Base-by-base conservation (phyloP, 2,888 invertebrate genomes). In the Hecatera dysodea region DNA sequence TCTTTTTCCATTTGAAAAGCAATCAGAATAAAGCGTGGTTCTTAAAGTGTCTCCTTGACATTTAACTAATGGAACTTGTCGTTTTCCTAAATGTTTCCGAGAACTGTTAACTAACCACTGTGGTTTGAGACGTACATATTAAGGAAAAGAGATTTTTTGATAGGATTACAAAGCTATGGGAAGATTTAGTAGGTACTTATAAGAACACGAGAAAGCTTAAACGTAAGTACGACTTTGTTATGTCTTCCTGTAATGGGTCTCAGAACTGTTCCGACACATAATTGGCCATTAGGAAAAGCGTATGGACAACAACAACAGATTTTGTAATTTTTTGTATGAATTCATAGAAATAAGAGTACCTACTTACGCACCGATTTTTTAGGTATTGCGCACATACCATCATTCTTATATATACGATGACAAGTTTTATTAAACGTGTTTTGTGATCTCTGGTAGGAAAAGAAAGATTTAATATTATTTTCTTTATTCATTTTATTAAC, bases 21-120 rank as follows among this genome's bases (percentile, higher is more conserved):
- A 42, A 70, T 56, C 12, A 33, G 42, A 71, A 56, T 56, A 46
- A 27, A 56, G 6, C n/a, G 24, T 48, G 22, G 19, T 53, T 67
- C n/a, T 55, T 48, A 22, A 42, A 68, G 15, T 61, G 39, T 62
- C n/a, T 39, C 39, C 0, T 27, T 36, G 44, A 22, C 1, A 70
- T 12, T 36, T 44, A n/a, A 22, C 22, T 3, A 42, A 61, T 2
- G 9, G 15, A 70, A 50, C 9, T n/a, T 36, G 22, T 27, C 15
- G 17, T 24, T 22, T 27, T 8, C 42, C 11, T 9, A 8, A 53
- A 27, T 1, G 59, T 53, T 67, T 27, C 19, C 12, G 3, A 15
- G 19, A 15, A 61, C 52, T 44, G 1, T 69, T 59, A 50, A 69
- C n/a, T 15, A 70, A 59, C 24, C 42, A n/a, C 17, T 3, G 42